Conservation (phyloP, 2,888 invertebrate species). For the Chymomyza fuscimana region DNA sequence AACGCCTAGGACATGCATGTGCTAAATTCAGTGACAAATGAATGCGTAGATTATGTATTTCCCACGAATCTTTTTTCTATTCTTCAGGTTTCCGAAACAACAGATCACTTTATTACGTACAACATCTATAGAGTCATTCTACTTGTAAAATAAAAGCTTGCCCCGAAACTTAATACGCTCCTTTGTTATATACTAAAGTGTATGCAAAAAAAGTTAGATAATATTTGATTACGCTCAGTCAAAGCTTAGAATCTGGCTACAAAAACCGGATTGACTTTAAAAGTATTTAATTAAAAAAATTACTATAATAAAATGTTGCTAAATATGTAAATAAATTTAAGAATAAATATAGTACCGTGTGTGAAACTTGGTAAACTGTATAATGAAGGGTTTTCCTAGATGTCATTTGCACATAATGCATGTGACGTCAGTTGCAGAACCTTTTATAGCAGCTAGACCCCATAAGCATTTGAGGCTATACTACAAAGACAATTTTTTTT, state of each 20-base stretch:
- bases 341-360: not conserved
- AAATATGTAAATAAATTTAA: constrained; percentile 55
- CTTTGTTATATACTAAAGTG: not conserved
- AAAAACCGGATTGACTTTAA: constrained; percentile 58
- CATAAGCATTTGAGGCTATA: not conserved
- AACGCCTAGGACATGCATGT: too few species aligned
- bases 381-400: constrained; percentile 27
- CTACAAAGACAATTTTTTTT: not conserved
- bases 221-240: constrained; percentile 8
- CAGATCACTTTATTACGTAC: too few species aligned
- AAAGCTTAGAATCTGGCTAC: constrained; percentile 16
- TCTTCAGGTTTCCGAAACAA: too few species aligned
- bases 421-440: not conserved
- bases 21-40: too few species aligned
- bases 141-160: too few species aligned
- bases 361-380: constrained; percentile 5
- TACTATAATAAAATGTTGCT: constrained; percentile 8
- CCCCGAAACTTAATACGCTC: too few species aligned
- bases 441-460: too few species aligned
- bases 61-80: too few species aligned
- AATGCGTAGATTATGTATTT: too few species aligned
- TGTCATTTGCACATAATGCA: constrained; percentile 6
- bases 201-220: constrained; percentile 21
- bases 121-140: too few species aligned
- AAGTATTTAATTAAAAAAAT: constrained; percentile 33